These are phyloP conservation scores for Papilio helenus DNA, from an alignment of 1,140 invertebrate genomes.

Conservation along the genomic window DNA sequence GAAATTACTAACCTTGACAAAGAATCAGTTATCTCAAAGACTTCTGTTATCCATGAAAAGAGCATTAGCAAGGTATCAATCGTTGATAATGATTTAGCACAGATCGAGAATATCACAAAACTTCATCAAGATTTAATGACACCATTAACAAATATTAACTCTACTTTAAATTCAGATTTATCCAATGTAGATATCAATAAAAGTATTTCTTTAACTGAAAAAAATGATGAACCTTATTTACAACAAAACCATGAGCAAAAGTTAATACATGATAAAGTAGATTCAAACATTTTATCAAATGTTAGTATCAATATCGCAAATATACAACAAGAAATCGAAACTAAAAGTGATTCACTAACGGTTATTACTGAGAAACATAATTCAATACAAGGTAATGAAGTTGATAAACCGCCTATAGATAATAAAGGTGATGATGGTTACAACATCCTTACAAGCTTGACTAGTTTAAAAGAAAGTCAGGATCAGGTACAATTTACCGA, in stretches of 20 bases:
- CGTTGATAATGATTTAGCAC: not conserved
- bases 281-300: not conserved
- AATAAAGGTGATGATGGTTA: not conserved
- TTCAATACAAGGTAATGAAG: not conserved
- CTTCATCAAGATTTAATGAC: not conserved
- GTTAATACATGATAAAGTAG: not conserved
- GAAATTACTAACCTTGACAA: not conserved
- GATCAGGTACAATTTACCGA: not conserved
- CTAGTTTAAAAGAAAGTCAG: not conserved
- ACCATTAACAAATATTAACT: not conserved
- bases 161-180: not conserved
- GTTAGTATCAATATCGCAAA: not conserved
- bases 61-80: not conserved
- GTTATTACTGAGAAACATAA: not conserved
- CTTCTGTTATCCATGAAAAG: not conserved
- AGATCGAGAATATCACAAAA: not conserved
- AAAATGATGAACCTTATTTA: not conserved
- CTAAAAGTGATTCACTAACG: not conserved
- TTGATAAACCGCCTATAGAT: not conserved
- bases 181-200: not conserved
- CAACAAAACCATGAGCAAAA: not conserved
- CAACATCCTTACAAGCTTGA: not conserved
- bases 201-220: not conserved
- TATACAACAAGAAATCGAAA: not conserved
- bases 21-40: not conserved